phyloP scores from a whole-genome alignment of 2,888 invertebrate genomes.

The Nemotelus nigrinus region DNA sequence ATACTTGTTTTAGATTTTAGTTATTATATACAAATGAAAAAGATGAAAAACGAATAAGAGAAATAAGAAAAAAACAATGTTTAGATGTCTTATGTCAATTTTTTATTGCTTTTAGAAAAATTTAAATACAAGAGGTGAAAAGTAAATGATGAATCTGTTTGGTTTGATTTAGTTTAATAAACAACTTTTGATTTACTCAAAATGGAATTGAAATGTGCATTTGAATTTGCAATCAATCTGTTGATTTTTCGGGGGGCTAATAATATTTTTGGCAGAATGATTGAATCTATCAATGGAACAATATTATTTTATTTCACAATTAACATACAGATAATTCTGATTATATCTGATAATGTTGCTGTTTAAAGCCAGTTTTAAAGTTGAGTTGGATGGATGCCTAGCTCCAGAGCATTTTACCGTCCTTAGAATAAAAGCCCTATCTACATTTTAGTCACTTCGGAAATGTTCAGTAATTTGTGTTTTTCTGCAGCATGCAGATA shows the following conservation, averaged over 20 bases:
- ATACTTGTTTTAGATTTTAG: constrained; percentile 39
- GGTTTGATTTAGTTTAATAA: neutral
- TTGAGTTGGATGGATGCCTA: too few species aligned
- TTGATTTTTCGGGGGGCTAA: neutral
- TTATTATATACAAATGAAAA: constrained; percentile 31
- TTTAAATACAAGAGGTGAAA: constrained; percentile 44
- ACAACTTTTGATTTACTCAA: neutral
- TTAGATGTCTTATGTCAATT: constrained; percentile 44
- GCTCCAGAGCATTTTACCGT: too few species aligned
- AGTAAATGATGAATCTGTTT: constrained; percentile 17
- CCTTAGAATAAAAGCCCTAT: too few species aligned
- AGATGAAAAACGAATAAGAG: constrained; percentile 30
- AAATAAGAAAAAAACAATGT: constrained; percentile 33
- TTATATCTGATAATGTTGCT: too few species aligned
- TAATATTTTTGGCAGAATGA: too few species aligned
- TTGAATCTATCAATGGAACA: too few species aligned
- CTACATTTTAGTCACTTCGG: too few species aligned
- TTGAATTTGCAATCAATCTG: neutral
- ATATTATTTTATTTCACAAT: too few species aligned
- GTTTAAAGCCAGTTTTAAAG: too few species aligned
- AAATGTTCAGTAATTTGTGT: too few species aligned
- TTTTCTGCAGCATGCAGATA: too few species aligned
- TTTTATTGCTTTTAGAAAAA: constrained; percentile 45
- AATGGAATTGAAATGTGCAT: neutral
- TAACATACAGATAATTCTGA: too few species aligned